phyloP scores from a whole-genome alignment of 2,113 vertebrate species.

The Megaceryle torquata region DNA sequence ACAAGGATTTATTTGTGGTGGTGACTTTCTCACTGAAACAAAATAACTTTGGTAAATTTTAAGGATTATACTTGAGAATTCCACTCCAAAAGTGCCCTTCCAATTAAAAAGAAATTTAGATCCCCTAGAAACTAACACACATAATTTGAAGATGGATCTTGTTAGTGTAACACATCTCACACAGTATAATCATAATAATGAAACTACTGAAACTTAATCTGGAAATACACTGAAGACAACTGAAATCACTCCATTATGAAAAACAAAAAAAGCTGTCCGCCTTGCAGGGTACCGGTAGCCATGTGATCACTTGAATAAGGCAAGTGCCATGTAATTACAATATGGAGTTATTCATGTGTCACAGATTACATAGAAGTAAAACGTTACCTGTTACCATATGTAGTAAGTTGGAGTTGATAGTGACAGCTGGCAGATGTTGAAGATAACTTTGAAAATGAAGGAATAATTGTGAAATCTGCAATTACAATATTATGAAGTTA shows the following conservation, averaged over 20 bases:
- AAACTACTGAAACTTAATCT: not conserved
- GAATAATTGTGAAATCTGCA: not conserved
- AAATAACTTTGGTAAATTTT: not conserved
- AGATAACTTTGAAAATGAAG: not conserved
- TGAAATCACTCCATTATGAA: not conserved
- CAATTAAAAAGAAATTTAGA: not conserved
- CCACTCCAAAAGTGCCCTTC: not conserved
- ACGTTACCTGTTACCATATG: conserved; percentile 9
- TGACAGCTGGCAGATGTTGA: not conserved
- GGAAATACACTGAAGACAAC: not conserved
- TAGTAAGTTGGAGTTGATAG: not conserved
- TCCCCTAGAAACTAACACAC: not conserved
- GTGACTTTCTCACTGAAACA: not conserved
- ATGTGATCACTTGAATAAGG: not conserved
- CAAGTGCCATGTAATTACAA: not conserved
- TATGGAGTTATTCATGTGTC: not conserved
- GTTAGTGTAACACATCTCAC: not conserved
- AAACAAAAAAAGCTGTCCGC: not conserved
- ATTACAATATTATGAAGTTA: not conserved
- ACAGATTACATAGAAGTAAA: not conserved
- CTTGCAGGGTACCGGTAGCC: conserved; percentile 10
- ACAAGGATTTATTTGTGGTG: not conserved
- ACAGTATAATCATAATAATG: not conserved
- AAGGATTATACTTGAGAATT: not conserved
- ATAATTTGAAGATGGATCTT: not conserved